Percentiles rank a stretch among this genome's conserved stretches.
Conservation (phyloP, 2,113 vertebrate species). For the Choloepus hoffmanni region DNA sequence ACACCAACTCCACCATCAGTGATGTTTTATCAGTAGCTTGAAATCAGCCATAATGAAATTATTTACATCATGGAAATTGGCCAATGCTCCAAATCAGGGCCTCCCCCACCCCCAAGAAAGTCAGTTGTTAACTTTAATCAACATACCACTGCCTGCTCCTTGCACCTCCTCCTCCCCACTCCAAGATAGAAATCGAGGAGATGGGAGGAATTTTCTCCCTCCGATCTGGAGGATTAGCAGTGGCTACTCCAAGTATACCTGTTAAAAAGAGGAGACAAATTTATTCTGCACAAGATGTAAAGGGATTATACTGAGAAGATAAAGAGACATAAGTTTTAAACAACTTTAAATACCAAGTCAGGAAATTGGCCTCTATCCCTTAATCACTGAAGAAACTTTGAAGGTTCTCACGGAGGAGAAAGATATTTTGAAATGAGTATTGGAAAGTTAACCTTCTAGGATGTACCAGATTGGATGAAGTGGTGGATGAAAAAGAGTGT, state of each 20-base stretch:
- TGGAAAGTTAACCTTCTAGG: not conserved
- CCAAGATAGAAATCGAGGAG: not conserved
- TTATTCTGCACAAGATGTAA: not conserved
- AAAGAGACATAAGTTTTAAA: not conserved
- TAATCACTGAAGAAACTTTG: conserved; percentile 9
- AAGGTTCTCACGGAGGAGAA: not conserved
- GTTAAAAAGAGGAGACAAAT: not conserved
- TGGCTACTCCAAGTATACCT: not conserved
- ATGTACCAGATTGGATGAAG: not conserved
- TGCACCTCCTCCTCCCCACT: not conserved
- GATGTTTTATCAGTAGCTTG: not conserved
- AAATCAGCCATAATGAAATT: not conserved
- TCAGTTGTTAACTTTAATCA: not conserved
- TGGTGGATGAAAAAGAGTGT: not conserved
- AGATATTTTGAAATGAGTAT: not conserved
- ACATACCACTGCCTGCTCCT: not conserved
- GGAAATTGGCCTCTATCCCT: not conserved
- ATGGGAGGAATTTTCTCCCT: not conserved
- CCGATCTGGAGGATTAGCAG: not conserved
- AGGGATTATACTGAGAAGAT: not conserved
- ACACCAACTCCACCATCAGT: not conserved
- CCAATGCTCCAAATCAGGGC: not conserved
- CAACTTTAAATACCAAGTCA: not conserved
- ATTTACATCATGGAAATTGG: not conserved
- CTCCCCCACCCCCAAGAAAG: not conserved